Base-by-base conservation (phyloP, 2,113 vertebrate species). In the Pavo muticus region DNA sequence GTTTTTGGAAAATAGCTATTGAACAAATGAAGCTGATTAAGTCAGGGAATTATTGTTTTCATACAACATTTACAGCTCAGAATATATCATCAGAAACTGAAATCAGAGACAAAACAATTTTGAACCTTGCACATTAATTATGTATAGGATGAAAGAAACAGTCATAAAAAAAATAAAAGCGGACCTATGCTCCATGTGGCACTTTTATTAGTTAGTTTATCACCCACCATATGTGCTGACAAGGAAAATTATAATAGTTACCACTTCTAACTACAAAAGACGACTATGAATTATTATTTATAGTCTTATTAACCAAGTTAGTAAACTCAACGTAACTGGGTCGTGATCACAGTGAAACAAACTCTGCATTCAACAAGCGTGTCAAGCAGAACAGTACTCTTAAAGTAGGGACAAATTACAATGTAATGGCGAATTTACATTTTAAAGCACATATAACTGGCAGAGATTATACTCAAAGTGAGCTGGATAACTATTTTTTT, bases 181-280 rank as follows among this genome's bases (percentile, higher is more conserved):
- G 8, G 91, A 95, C 90, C 93, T 93, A 54, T 96, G 93, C 11
- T 97, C 70, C 85, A 84, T 67, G 95, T 88, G 95, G 67, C 91
- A 96, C 73, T 91, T 98, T 97, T 97, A 97, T 97, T 94, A 91
- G 94, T 93, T 92, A 96, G 89, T 97, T 98, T 97, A 97, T 97
- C 93, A 97, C 75, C 68, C 57, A 45, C 95, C 91, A 89, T 97
- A 97, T 96, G 96, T 59, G 71, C 94, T 95, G 94, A 91, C 96
- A 89, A 89, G 79, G 83, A 96, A 97, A 97, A 97, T 95, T 97
- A 95, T 94, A 97, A 97, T 52, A 87, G 94, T 68, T 87, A 95
- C 88, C 42, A 93, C 76, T 76, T 84, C 87, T 88, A 90, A 90
- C 83, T 69, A 93, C 92, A 94, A 96, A 97, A 89, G 67, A 91